These are phyloP conservation scores for Clistopyga incitator DNA, from an alignment of 2,888 invertebrate species.

Conservation along the genomic window DNA sequence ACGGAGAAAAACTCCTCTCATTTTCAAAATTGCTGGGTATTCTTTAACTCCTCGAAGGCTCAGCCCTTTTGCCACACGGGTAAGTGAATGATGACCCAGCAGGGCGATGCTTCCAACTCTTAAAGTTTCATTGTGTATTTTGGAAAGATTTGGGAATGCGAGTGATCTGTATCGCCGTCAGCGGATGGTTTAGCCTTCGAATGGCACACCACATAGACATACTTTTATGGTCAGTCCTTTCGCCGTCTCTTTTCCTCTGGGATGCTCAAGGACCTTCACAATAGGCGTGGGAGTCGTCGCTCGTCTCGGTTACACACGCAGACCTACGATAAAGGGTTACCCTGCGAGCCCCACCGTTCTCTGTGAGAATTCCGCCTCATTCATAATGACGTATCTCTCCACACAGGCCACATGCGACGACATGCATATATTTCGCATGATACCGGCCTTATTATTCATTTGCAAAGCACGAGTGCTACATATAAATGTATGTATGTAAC, in stretches of 20 bases:
- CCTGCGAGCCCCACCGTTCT: slow-evolving; percentile 64
- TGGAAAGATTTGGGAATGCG: slow-evolving; percentile 49
- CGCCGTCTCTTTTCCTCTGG: slow-evolving; percentile 27
- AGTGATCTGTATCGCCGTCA: slow-evolving; percentile 61
- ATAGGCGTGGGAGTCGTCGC: slow-evolving; percentile 82
- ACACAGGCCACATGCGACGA: slow-evolving; percentile 41
- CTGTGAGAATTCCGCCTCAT: slow-evolving; percentile 68
- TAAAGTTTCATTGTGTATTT: slow-evolving; percentile 71
- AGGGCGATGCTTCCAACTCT: slow-evolving; percentile 63
- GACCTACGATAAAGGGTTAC: slow-evolving; percentile 77
- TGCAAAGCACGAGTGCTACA: slow-evolving; percentile 56
- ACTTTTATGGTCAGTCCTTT: slow-evolving; percentile 62
- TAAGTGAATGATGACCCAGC: slow-evolving; percentile 77
- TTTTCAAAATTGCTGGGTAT: slow-evolving; percentile 66
- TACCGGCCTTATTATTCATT: slow-evolving; percentile 58
- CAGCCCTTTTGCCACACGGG: slow-evolving; percentile 80
- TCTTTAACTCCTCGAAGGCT: slow-evolving; percentile 72
- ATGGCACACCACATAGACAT: slow-evolving; percentile 44
- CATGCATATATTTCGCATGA: slow-evolving; percentile 62
- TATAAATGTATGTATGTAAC: background rate
- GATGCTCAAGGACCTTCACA: slow-evolving; percentile 76
- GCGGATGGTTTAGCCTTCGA: slow-evolving; percentile 65
- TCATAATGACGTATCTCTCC: slow-evolving; percentile 67
- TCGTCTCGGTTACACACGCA: slow-evolving; percentile 77
- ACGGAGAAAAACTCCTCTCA: slow-evolving; percentile 67